A percentile compares a stretch with the other conserved stretches of the same genome.
These are phyloP conservation scores for Chlorodrepanis virens DNA, from an alignment of 2,113 vertebrate genomes.

Conservation along the genomic window DNA sequence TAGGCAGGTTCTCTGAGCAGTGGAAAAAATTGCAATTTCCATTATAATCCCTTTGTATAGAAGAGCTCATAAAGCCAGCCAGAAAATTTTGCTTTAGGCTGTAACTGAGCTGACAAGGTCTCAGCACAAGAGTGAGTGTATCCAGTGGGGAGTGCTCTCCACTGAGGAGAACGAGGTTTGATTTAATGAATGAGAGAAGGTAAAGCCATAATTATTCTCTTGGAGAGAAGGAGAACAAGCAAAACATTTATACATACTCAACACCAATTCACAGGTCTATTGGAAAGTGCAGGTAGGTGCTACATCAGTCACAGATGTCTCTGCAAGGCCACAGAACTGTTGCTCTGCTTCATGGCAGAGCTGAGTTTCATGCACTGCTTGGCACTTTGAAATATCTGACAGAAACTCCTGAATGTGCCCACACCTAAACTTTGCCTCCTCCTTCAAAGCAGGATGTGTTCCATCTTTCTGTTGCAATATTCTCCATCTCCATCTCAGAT, in stretches of 20 bases:
- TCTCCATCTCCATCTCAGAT: neutral
- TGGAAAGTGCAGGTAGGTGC: neutral
- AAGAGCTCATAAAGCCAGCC: neutral
- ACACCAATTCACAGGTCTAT: neutral
- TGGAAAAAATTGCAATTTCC: neutral
- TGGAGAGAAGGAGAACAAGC: neutral
- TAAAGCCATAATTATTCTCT: neutral
- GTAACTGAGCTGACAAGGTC: slow-evolving; percentile 2
- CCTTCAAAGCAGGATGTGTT: neutral
- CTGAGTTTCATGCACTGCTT: neutral
- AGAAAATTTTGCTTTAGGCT: slow-evolving; percentile 42
- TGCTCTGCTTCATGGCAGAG: neutral
- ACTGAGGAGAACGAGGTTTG: neutral
- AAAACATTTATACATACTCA: neutral
- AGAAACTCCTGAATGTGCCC: neutral
- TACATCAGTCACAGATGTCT: neutral
- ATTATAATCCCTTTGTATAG: neutral
- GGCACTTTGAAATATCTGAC: neutral
- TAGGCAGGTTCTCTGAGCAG: neutral
- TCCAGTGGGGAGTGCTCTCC: neutral
- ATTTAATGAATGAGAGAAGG: neutral
- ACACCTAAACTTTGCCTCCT: neutral
- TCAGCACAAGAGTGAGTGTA: neutral
- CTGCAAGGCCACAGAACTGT: neutral
- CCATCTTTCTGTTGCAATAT: neutral